Evolutionary conservation across 2,797 vertebrate genomes (phyloP).

Genomic region (Setipinna tenuifilis): DNA sequence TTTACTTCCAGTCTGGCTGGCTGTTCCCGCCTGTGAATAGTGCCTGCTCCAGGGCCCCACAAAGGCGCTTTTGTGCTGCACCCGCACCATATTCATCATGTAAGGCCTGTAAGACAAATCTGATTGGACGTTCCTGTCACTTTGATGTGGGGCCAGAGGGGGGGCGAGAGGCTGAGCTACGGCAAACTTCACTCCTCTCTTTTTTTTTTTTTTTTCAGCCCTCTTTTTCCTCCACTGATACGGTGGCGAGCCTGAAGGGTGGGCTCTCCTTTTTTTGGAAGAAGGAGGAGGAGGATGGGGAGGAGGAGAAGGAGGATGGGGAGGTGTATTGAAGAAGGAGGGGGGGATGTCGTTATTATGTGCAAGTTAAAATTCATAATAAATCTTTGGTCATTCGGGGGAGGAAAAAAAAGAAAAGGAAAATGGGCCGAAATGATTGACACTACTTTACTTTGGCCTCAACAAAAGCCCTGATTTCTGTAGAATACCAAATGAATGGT

Average conservation of each 20-base stretch:
- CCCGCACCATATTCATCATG: slow-evolving; percentile 87
- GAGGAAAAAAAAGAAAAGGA: slow-evolving; percentile 47
- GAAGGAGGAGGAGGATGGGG: slow-evolving; percentile 57
- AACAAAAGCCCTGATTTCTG: slow-evolving; percentile 84
- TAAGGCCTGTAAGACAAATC: slow-evolving; percentile 89
- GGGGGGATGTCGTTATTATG: slow-evolving; percentile 79
- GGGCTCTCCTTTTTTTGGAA: slow-evolving; percentile 42
- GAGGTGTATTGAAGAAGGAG: slow-evolving; percentile 54
- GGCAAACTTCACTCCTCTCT: slow-evolving; percentile 81
- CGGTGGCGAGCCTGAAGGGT: slow-evolving; percentile 56
- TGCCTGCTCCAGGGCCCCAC: slow-evolving; percentile 79
- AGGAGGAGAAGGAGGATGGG: slow-evolving; percentile 51
- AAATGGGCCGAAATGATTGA: slow-evolving; percentile 83
- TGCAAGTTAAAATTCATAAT: slow-evolving; percentile 83
- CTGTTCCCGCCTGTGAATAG: slow-evolving; percentile 84
- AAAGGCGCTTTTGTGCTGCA: slow-evolving; percentile 82
- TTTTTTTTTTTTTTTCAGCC: slow-evolving; percentile 47
- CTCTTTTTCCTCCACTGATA: slow-evolving; percentile 59
- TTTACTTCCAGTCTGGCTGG: slow-evolving; percentile 88
- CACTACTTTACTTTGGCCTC: slow-evolving; percentile 77
- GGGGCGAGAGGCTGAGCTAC: slow-evolving; percentile 78
- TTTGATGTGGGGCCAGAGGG: slow-evolving; percentile 86
- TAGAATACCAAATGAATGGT: slow-evolving; percentile 81
- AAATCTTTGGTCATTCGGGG: slow-evolving; percentile 75
- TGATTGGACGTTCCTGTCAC: slow-evolving; percentile 88